Percentiles rank a stretch among this genome's conserved stretches.
Conservation (phyloP, 2,888 invertebrate genomes). For the Bellardia pandia region DNA sequence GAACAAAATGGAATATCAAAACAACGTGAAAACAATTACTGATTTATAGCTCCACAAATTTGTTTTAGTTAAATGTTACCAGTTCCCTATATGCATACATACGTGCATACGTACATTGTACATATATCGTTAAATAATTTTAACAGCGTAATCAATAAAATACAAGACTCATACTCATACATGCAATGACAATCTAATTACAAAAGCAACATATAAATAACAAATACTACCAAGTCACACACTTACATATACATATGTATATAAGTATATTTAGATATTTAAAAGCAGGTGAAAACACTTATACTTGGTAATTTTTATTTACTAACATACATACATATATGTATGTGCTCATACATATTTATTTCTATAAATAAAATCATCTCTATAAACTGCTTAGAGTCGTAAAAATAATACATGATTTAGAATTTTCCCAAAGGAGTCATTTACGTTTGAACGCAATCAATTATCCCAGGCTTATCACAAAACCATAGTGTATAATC, state of each 20-base stretch:
- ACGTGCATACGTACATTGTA: neutral
- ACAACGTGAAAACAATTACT: conserved; percentile 36
- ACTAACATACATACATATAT: neutral
- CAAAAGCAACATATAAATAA: conserved; percentile 34
- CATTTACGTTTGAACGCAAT: conserved; percentile 70
- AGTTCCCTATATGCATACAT: neutral
- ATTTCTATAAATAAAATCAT: conserved; percentile 46
- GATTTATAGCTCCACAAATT: conserved; percentile 42
- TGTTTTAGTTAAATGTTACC: neutral
- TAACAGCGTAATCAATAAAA: conserved; percentile 54
- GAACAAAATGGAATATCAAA: conserved; percentile 17
- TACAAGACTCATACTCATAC: conserved; percentile 11
- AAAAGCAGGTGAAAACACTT: conserved; percentile 13
- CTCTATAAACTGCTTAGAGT: conserved; percentile 51
- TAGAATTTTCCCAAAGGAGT: conserved; percentile 66
- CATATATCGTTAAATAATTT: conserved; percentile 11
- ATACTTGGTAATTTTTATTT: neutral
- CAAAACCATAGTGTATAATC: conserved; percentile 61
- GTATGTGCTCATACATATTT: neutral
- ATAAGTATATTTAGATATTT: neutral
- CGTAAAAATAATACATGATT: conserved; percentile 62
- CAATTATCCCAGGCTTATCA: conserved; percentile 71
- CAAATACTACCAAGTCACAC: neutral
- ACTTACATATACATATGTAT: neutral
- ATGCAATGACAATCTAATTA: conserved; percentile 43